Base-by-base conservation (phyloP, 2,888 invertebrate genomes). In the Andrena fulva region DNA sequence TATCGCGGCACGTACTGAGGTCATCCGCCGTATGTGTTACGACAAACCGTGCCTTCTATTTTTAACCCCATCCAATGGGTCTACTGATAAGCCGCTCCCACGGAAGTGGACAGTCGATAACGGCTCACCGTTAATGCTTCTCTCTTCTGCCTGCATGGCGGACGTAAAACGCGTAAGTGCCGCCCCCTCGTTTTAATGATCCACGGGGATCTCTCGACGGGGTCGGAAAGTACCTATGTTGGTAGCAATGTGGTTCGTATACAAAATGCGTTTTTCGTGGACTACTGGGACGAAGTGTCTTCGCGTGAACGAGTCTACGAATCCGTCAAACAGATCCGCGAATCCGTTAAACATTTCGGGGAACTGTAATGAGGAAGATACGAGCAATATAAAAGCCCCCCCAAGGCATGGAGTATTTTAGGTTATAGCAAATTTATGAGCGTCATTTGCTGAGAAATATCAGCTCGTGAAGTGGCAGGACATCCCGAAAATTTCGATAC, bases 41-140 rank as follows among this genome's bases (percentile, higher is more conserved):
- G 27, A 62, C 52, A 71, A 73, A 69, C 50, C 1, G 54, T 27
- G 54, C 29, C 62, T 62, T 84, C 82, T 85, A 87, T 85, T 82
- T 87, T 85, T 87, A 87, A 78, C 74, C 62, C 50, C 72, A 10
- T 33, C 33, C 56, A 73, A 67, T 60, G 48, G 24, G 12, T 52
- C n/a, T 20, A 3, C 35, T 70, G 82, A 86, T 87, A 86, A 82
- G 75, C 72, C 85, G 59, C 82, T 78, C 60, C 73, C 82, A 27
- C 78, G 76, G 60, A 82, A 78, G 59, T 84, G 69, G 78, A 75
- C 48, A 54, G 56, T 68, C 60, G 84, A 84, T 86, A 86, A 79
- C 72, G 31, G 12, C 12, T 29, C 35, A 29, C 33, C 16, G 33
- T 74, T 73, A 59, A 80, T 67, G 31, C 35, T 24, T 54, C 54